Conservation (phyloP, 1,140 invertebrate species). For the Papilio dardanus region DNA sequence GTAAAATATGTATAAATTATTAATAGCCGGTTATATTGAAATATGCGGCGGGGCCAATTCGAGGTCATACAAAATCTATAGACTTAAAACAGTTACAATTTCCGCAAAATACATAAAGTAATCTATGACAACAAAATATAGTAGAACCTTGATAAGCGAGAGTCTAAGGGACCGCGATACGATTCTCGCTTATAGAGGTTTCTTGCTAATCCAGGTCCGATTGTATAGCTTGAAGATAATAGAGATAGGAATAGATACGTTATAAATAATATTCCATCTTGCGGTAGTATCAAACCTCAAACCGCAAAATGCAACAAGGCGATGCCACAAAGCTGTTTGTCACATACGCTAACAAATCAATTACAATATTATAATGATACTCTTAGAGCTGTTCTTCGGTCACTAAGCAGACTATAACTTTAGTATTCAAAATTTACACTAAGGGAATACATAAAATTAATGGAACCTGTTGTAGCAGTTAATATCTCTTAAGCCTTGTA, state of each 20-base stretch:
- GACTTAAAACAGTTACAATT: neutral
- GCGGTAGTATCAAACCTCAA: neutral
- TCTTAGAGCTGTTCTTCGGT: neutral
- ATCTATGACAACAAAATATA: neutral
- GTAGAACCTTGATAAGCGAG: too few species aligned
- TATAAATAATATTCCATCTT: slow-evolving; percentile 4
- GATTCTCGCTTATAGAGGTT: too few species aligned
- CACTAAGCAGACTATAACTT: neutral
- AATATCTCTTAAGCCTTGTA: too few species aligned
- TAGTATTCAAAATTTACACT: too few species aligned
- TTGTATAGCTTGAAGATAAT: neutral
- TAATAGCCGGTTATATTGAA: neutral
- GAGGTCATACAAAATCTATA: neutral
- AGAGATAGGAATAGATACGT: neutral
- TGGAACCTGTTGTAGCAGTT: too few species aligned
- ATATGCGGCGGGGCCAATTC: neutral
- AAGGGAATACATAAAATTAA: too few species aligned
- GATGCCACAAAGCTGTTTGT: neutral
- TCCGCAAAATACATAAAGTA: neutral
- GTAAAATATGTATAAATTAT: neutral
- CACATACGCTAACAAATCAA: neutral
- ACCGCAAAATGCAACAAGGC: slow-evolving; percentile 4
- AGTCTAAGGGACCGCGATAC: too few species aligned
- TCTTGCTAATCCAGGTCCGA: too few species aligned
- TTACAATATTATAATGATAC: neutral